These are phyloP conservation scores for Chaitophorus viminalis DNA, from an alignment of 2,888 invertebrate species.

Conservation along the genomic window DNA sequence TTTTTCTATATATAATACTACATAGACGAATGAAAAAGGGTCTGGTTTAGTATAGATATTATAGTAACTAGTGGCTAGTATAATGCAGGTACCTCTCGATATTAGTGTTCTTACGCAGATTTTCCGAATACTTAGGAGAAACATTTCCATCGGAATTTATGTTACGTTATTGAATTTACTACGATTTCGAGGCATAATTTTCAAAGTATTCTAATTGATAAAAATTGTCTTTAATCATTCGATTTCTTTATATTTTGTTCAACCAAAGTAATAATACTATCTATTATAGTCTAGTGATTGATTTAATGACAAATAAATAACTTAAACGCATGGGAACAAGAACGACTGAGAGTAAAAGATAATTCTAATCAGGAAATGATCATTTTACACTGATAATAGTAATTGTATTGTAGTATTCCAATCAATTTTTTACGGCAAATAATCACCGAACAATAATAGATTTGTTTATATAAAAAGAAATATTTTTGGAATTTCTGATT, in stretches of 20 bases:
- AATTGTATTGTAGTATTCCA: neutral
- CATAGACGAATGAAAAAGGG: neutral
- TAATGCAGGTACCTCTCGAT: no score
- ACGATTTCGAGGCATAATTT: neutral
- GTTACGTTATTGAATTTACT: neutral
- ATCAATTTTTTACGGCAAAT: neutral
- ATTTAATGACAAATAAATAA: slow-evolving; percentile 12
- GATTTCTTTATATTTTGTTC: slow-evolving; percentile 22
- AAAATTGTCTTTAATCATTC: neutral
- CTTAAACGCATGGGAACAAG: slow-evolving; percentile 15
- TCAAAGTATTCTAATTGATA: slow-evolving; percentile 18
- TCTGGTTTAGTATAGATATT: neutral
- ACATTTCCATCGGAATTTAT: neutral
- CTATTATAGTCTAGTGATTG: neutral
- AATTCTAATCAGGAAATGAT: neutral
- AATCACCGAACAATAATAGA: neutral
- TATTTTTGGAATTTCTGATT: no score
- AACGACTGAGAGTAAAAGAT: neutral
- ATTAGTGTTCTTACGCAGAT: neutral
- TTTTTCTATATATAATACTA: no score
- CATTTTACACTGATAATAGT: neutral
- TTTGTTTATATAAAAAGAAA: neutral
- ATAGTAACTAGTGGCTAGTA: no score
- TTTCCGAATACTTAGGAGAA: neutral
- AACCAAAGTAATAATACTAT: neutral